Evolutionary conservation across 2,113 vertebrate species (phyloP), one percentile per base, ranked within the genome.

Genomic region (Edolisoma coerulescens): DNA sequence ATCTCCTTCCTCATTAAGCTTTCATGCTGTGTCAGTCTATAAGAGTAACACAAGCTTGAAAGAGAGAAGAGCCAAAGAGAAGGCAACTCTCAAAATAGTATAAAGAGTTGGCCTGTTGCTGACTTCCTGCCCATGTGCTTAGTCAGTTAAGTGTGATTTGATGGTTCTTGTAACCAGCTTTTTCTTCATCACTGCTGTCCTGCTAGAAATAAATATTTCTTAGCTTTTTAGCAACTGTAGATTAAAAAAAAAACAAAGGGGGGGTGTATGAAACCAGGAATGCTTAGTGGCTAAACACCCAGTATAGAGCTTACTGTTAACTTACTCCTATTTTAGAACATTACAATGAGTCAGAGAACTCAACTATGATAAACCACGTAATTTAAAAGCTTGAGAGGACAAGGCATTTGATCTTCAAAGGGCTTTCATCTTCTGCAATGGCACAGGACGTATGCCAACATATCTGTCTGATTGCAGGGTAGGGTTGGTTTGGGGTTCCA

Each of bases 1-100:
- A 97, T 97, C 95, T 97, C 93, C 95, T 96, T 93, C 96, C 93
- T 94, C 83, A 96, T 89, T 97, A 97, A 95, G 96, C 90, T 97
- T 96, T 95, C 95, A 83, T 96, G 83, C 96, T 96, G 94, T 97
- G 96, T 96, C 96, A 96, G 94, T 97, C 96, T 96, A 67, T 75
- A 94, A 90, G 97, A 93, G 88, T 87, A 97, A 78, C 88, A 83
- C 87, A 92, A 56, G 91, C 92, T 93, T 97, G 89, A 76, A 93
- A 95, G 75, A 47, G 90, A 68, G 90, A 42, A 96, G 35, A 96
- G 91, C 95, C 92, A 93, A 84, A 90, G 92, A 97, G 93, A 97
- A 94, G 50, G 74, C 86, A 74, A 81, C 83, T 91, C 86, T 95
- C 77, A 95, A 93, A 92, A 91, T 96, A 95, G 94, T 96, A 84